Percentiles rank a stretch among this genome's conserved stretches.
These are phyloP conservation scores for Amiota communis DNA, from an alignment of 2,888 invertebrate species.

Conservation along the genomic window DNA sequence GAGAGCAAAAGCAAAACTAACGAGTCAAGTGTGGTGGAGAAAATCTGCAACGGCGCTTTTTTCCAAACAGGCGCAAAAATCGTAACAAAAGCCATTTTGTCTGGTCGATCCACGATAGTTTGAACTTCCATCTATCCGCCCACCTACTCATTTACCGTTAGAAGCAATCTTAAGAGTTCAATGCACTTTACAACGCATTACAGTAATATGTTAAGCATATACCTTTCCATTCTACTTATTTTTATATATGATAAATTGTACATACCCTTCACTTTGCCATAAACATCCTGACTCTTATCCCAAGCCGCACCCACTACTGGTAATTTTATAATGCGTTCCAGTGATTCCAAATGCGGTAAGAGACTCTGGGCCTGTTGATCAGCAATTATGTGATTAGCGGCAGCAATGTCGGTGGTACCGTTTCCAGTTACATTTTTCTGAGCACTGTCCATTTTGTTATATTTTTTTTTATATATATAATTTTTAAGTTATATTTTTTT, in stretches of 20 bases:
- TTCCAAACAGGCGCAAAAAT: too few relatives aligned
- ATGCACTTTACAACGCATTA: constrained; percentile 14
- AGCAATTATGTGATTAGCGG: constrained; percentile 29
- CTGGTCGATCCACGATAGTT: too few relatives aligned
- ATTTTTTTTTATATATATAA: constrained; percentile 28
- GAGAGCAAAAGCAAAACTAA: too few relatives aligned
- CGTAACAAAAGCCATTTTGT: too few relatives aligned
- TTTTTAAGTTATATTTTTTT: constrained; percentile 40
- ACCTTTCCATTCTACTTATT: constrained; percentile 12
- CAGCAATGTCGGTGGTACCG: constrained; percentile 42
- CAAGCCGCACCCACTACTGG: constrained; percentile 77
- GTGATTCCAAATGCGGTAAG: constrained; percentile 75
- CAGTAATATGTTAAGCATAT: constrained; percentile 33
- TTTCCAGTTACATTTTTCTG: constrained; percentile 58
- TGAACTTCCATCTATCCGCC: too few relatives aligned
- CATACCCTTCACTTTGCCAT: constrained; percentile 77
- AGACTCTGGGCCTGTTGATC: constrained; percentile 64
- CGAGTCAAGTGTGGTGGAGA: too few relatives aligned
- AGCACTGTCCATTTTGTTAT: constrained; percentile 59
- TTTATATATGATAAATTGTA: constrained; percentile 22
- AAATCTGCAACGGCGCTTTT: too few relatives aligned
- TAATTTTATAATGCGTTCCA: constrained; percentile 76
- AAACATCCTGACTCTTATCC: constrained; percentile 76
- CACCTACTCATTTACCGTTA: too few relatives aligned
- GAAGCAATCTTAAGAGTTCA: background rate